phyloP scores from a whole-genome alignment of 2,797 vertebrate genomes.

The Pangasius macronema region DNA sequence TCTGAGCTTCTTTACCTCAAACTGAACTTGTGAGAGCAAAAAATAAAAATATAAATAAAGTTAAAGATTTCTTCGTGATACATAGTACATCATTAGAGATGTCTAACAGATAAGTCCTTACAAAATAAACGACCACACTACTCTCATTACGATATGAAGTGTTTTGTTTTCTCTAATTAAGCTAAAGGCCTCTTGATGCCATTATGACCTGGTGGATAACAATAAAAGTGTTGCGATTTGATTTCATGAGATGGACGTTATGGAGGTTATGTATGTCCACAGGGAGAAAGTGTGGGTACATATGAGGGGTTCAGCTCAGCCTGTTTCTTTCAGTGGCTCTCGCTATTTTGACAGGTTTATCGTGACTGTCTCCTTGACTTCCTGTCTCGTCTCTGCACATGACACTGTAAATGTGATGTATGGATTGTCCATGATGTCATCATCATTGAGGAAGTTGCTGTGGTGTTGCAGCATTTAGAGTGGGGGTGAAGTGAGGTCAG shows the following conservation, averaged over 20 bases:
- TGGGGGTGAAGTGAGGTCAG: conserved; percentile 59
- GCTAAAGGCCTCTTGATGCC: not conserved
- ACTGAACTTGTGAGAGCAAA: not conserved
- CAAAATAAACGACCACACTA: no score
- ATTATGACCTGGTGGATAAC: not conserved
- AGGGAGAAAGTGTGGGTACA: not conserved
- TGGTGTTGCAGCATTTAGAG: conserved; percentile 40
- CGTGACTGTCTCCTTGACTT: conserved; percentile 38
- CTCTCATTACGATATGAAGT: conserved; percentile 1
- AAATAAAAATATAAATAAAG: not conserved
- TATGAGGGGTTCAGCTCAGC: conserved; percentile 26
- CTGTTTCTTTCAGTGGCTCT: conserved; percentile 5
- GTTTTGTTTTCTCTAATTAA: not conserved
- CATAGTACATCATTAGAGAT: no score
- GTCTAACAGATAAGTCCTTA: no score
- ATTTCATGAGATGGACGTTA: not conserved
- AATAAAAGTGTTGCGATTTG: not conserved
- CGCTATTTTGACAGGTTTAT: conserved; percentile 41
- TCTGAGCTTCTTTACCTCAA: not conserved
- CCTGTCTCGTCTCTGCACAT: conserved; percentile 34
- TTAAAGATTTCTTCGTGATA: no score
- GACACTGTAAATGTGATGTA: conserved; percentile 43
- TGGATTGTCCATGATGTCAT: conserved; percentile 48
- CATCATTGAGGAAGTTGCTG: conserved; percentile 25
- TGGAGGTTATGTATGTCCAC: conserved; percentile 20